Evolutionary conservation across 2,797 vertebrate species (phyloP).

Genomic region (Karalla daura): DNA sequence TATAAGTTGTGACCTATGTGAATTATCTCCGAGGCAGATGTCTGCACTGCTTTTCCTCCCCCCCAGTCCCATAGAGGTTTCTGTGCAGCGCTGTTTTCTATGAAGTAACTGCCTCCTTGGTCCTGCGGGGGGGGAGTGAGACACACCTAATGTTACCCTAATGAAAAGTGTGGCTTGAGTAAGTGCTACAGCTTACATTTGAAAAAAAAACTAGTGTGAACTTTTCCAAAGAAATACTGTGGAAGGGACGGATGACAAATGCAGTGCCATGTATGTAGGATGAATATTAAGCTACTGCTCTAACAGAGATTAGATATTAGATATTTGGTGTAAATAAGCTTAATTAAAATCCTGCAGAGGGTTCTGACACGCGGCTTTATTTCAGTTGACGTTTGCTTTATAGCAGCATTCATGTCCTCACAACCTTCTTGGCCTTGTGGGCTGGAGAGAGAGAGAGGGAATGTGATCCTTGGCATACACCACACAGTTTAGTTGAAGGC

Average conservation of each 20-base stretch:
- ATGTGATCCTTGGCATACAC: constrained; percentile 3
- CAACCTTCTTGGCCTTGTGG: too few species aligned
- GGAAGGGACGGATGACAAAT: not conserved
- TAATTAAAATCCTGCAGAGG: too few species aligned
- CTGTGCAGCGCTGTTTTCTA: not conserved
- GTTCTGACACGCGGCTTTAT: too few species aligned
- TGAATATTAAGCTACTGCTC: not conserved
- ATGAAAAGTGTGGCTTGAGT: not conserved
- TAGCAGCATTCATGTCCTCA: too few species aligned
- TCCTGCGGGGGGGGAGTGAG: constrained; percentile 7
- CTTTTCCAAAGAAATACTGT: not conserved
- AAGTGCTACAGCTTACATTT: not conserved
- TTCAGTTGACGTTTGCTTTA: too few species aligned
- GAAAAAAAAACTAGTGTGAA: not conserved
- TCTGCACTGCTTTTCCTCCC: not conserved
- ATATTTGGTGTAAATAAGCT: not conserved
- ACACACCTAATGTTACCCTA: not conserved
- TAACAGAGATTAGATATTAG: not conserved
- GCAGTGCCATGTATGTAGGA: not conserved
- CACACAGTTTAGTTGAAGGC: constrained; percentile 41
- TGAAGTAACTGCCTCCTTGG: not conserved
- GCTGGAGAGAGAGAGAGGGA: not conserved
- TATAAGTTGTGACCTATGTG: constrained; percentile 28
- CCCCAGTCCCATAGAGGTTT: not conserved
- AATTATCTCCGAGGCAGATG: constrained; percentile 38